Evolutionary conservation across 2,113 vertebrate species (phyloP).

Genomic region (Chitala chitala): DNA sequence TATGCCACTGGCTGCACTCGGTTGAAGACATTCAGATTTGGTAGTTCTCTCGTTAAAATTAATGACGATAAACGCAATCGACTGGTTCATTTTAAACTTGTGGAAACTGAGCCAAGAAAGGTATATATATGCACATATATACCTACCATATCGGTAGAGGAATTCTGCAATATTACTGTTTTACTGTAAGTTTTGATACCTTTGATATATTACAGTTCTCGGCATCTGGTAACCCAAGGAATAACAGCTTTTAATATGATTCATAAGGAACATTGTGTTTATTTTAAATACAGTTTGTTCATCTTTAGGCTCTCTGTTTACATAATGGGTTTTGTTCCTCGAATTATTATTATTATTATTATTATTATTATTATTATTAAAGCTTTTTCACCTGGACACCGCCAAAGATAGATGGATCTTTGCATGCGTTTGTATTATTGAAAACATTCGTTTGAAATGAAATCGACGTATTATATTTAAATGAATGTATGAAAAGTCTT

Average conservation of each 20-base stretch:
- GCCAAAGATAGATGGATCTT: constrained; percentile 66
- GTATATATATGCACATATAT: constrained; percentile 9
- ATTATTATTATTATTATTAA: constrained; percentile 41
- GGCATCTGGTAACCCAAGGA: background rate
- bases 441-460: constrained; percentile 46
- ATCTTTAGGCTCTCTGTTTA: constrained; percentile 16
- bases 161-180: constrained; percentile 39
- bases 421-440: constrained; percentile 66
- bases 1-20: background rate
- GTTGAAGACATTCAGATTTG: background rate
- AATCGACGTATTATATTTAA: constrained; percentile 57
- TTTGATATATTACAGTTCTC: constrained; percentile 25
- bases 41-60: background rate
- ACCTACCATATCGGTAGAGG: constrained; percentile 34
- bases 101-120: constrained; percentile 25
- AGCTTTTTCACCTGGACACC: constrained; percentile 34
- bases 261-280: constrained; percentile 14
- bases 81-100: constrained; percentile 22
- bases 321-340: constrained; percentile 34
- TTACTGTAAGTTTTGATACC: constrained; percentile 30
- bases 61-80: background rate
- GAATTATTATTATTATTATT: constrained; percentile 44
- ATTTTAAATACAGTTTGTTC: constrained; percentile 8
- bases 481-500: constrained; percentile 64
- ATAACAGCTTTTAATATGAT: too few relatives aligned